Evolutionary conservation across 2,888 invertebrate genomes (phyloP).

Genomic region (Eupelmus urozonus): DNA sequence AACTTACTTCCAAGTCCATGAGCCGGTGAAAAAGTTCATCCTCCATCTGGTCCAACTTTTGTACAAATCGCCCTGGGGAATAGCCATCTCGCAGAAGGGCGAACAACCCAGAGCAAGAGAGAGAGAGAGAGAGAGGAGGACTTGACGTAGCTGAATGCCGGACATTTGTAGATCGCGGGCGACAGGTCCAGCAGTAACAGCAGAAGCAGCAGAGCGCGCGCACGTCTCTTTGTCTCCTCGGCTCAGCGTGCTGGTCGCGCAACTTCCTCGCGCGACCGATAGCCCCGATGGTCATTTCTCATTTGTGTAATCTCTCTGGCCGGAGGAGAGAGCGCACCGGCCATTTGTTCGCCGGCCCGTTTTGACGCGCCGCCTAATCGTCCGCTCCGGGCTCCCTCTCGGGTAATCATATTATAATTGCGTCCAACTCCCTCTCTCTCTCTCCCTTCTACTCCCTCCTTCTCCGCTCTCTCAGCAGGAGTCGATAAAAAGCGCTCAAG

Average conservation of each 20-base stretch:
- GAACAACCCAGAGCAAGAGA: background rate
- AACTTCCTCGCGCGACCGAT: constrained; percentile 65
- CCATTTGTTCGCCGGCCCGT: constrained; percentile 72
- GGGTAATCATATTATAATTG: constrained; percentile 40
- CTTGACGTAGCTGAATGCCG: constrained; percentile 56
- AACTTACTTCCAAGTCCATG: background rate
- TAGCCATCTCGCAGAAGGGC: background rate
- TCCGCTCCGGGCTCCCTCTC: constrained; percentile 31
- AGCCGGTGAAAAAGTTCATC: constrained; percentile 2
- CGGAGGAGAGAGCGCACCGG: constrained; percentile 51
- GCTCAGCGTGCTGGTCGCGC: constrained; percentile 26
- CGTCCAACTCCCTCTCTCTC: constrained; percentile 14
- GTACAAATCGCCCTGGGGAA: constrained; percentile 49
- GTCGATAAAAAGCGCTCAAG: constrained; percentile 71
- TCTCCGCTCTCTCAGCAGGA: constrained; percentile 58
- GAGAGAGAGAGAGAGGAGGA: constrained; percentile 17
- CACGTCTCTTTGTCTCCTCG: background rate
- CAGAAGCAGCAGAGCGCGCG: background rate
- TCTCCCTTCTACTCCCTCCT: background rate
- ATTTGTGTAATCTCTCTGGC: constrained; percentile 75
- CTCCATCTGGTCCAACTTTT: constrained; percentile 44
- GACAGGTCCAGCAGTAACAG: constrained; percentile 11
- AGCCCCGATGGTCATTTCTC: constrained; percentile 76
- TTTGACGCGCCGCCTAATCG: constrained; percentile 70
- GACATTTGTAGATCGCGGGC: constrained; percentile 58